phyloP scores from a whole-genome alignment of 2,113 vertebrate genomes.

The Sigmodon hispidus region DNA sequence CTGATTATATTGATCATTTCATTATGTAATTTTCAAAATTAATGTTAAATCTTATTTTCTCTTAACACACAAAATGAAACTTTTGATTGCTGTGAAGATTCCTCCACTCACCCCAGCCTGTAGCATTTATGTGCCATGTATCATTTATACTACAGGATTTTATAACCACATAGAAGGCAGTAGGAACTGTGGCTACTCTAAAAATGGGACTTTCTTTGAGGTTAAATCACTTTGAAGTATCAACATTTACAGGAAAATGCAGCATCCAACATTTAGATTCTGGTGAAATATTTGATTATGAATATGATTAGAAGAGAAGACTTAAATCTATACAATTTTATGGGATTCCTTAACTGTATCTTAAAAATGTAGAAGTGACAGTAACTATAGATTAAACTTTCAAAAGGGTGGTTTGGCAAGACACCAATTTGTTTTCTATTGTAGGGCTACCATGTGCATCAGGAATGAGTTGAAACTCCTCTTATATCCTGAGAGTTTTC shows the following conservation, averaged over 20 bases:
- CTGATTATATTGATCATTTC: background rate
- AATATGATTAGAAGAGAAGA: slow-evolving; percentile 39
- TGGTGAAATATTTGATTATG: slow-evolving; percentile 11
- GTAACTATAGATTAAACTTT: slow-evolving; percentile 33
- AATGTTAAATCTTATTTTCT: background rate
- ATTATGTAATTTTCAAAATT: slow-evolving; percentile 43
- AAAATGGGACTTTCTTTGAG: slow-evolving; percentile 34
- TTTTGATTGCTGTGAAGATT: background rate
- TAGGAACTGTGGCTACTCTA: background rate
- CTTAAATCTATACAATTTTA: slow-evolving; percentile 7
- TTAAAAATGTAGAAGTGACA: slow-evolving; percentile 50
- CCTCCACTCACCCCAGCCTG: background rate
- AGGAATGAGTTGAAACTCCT: background rate
- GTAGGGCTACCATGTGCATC: background rate
- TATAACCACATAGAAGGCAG: background rate
- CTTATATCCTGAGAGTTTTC: slow-evolving; percentile 3
- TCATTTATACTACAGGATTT: slow-evolving; percentile 40
- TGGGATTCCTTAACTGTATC: slow-evolving; percentile 19
- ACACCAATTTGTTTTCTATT: background rate
- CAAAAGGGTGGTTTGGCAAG: slow-evolving; percentile 28
- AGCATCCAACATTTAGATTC: background rate
- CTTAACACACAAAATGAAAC: slow-evolving; percentile 13
- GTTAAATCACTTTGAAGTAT: slow-evolving; percentile 56
- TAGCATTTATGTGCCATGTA: background rate
- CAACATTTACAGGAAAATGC: slow-evolving; percentile 51